Conservation (phyloP, 2,113 vertebrate genomes). For the Tringa solitaria region DNA sequence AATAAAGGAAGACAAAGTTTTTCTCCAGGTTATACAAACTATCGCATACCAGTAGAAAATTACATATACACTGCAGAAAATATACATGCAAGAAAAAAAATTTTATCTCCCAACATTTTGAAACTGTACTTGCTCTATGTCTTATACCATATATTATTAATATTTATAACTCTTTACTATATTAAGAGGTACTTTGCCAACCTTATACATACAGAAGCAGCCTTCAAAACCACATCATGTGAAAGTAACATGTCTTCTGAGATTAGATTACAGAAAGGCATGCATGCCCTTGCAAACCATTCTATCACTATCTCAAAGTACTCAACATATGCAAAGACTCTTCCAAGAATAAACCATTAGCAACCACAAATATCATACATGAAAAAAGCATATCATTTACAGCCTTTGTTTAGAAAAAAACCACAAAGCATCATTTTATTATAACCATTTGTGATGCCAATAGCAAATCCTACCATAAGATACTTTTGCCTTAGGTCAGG, state of each 20-base stretch:
- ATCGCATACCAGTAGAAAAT: background rate
- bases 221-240: constrained; percentile 32
- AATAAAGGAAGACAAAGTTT: background rate
- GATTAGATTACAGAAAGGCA: constrained; percentile 68
- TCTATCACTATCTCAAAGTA: constrained; percentile 20
- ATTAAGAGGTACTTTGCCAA: background rate
- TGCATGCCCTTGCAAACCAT: constrained; percentile 41
- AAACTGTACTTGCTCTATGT: background rate
- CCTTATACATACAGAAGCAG: background rate
- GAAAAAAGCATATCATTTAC: constrained; percentile 2
- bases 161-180: background rate
- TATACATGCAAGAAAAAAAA: background rate
- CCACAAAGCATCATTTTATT: background rate
- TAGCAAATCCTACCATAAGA: background rate
- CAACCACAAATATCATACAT: constrained; percentile 12
- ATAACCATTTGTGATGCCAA: background rate
- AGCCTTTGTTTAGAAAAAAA: constrained; percentile 18
- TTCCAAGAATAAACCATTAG: constrained; percentile 68
- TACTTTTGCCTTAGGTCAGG: background rate
- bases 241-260: constrained; percentile 29
- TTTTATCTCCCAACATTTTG: background rate
- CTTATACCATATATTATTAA: background rate
- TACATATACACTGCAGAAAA: background rate
- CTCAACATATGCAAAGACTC: constrained; percentile 29
- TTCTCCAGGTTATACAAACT: background rate